Percentiles rank a stretch among this genome's conserved stretches.
phyloP scores from a whole-genome alignment of 2,113 vertebrate species.

The Axis porcinus region DNA sequence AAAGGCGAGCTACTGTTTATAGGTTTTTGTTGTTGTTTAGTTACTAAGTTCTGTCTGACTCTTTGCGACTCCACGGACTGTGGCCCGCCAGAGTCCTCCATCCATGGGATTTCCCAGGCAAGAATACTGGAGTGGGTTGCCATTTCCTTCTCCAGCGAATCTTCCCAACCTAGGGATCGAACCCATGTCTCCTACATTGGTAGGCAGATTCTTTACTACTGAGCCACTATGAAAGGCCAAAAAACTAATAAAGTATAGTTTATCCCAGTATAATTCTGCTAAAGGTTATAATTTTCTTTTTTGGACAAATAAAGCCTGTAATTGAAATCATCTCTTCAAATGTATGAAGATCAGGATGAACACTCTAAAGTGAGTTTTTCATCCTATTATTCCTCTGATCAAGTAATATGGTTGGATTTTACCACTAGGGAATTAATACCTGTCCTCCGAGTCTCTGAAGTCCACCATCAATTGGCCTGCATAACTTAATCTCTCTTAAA shows the following conservation, averaged over 20 bases:
- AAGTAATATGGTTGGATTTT: neutral
- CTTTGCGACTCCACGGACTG: neutral
- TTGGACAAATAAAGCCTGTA: neutral
- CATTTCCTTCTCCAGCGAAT: neutral
- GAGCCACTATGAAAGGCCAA: neutral
- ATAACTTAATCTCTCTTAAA: neutral
- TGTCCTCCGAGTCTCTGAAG: neutral
- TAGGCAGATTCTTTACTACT: neutral
- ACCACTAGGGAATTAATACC: neutral
- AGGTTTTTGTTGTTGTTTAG: neutral
- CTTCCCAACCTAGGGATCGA: neutral
- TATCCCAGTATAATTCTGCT: neutral
- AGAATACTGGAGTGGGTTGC: neutral
- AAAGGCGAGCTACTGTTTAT: neutral
- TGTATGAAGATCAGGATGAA: neutral
- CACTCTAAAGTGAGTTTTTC: neutral
- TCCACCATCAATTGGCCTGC: neutral
- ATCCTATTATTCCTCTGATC: neutral
- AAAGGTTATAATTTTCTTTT: neutral
- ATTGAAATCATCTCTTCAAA: conserved; percentile 1
- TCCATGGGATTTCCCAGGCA: neutral
- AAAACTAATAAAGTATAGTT: neutral
- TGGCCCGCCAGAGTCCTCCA: neutral
- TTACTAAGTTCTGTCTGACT: neutral
- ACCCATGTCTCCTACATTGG: neutral